Conservation (phyloP, 2,797 vertebrate species). For the Gorsachius magnificus region DNA sequence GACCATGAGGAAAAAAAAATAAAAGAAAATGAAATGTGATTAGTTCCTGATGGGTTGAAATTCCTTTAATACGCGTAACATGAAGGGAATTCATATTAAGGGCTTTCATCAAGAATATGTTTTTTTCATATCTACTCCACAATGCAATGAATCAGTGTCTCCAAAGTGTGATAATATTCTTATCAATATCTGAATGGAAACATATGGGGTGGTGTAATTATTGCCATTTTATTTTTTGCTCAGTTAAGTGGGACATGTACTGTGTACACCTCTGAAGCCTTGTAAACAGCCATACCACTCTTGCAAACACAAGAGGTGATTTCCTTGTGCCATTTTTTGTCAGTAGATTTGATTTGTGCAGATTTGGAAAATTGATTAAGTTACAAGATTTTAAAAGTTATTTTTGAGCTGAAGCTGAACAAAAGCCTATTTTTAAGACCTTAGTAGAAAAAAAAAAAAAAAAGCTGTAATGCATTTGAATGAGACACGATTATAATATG, state of each 20-base stretch:
- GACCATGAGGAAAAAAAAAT: conserved; percentile 63
- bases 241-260: not conserved
- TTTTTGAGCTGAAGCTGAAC: conserved; percentile 52
- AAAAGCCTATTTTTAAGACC: conserved; percentile 45
- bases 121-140: conserved; percentile 6
- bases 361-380: conserved; percentile 43
- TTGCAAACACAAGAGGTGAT: not conserved
- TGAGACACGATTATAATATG: conserved; percentile 32
- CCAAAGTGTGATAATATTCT: conserved; percentile 40
- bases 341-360: conserved; percentile 1
- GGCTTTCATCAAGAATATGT: conserved; percentile 29
- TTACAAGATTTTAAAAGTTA: conserved; percentile 26
- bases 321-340: not conserved
- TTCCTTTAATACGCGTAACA: conserved; percentile 62
- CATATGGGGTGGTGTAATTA: conserved; percentile 25
- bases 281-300: not conserved
- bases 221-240: not conserved
- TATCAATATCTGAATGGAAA: conserved; percentile 51
- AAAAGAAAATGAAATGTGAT: conserved; percentile 77
- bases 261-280: not conserved
- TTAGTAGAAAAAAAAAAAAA: not conserved
- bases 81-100: conserved; percentile 61
- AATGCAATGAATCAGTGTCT: conserved; percentile 41
- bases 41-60: conserved; percentile 75
- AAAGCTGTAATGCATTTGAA: not conserved